These are phyloP conservation scores for Thalassophryne amazonica DNA, from an alignment of 2,797 vertebrate genomes.

Conservation along the genomic window DNA sequence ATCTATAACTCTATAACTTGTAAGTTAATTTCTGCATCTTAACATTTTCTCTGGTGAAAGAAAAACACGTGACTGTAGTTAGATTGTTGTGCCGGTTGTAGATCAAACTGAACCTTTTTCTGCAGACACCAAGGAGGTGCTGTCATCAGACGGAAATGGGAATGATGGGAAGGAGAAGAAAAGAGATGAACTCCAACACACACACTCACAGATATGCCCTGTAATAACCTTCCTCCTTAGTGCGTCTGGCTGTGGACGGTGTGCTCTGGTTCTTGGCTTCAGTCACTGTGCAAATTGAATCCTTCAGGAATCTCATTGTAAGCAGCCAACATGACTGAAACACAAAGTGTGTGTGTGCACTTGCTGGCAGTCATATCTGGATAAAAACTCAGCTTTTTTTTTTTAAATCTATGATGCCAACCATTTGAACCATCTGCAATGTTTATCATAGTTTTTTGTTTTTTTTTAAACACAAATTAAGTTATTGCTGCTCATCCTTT, in stretches of 20 bases:
- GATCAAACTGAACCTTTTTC: slow-evolving; percentile 36
- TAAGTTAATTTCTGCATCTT: neutral
- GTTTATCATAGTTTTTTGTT: too few species aligned
- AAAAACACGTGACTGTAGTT: slow-evolving; percentile 12
- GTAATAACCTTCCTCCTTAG: slow-evolving; percentile 58
- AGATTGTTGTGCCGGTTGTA: slow-evolving; percentile 10
- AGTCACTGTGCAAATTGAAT: slow-evolving; percentile 66
- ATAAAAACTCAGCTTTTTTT: too few species aligned
- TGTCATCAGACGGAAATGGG: slow-evolving; percentile 26
- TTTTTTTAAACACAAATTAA: too few species aligned
- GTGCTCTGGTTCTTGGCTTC: slow-evolving; percentile 61
- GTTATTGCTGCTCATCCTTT: neutral
- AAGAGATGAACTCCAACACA: neutral
- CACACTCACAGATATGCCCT: slow-evolving; percentile 32
- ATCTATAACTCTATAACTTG: too few species aligned
- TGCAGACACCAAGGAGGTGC: slow-evolving; percentile 10
- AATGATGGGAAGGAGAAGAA: neutral
- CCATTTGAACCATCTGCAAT: too few species aligned
- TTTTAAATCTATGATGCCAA: too few species aligned
- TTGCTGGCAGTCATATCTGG: too few species aligned
- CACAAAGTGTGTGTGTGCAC: slow-evolving; percentile 11
- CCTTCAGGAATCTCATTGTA: slow-evolving; percentile 66
- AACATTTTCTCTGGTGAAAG: neutral
- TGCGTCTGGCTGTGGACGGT: slow-evolving; percentile 64
- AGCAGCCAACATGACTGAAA: slow-evolving; percentile 42